Conservation (phyloP, 2,797 vertebrate species). For the Phrynocephalus vlangalii region DNA sequence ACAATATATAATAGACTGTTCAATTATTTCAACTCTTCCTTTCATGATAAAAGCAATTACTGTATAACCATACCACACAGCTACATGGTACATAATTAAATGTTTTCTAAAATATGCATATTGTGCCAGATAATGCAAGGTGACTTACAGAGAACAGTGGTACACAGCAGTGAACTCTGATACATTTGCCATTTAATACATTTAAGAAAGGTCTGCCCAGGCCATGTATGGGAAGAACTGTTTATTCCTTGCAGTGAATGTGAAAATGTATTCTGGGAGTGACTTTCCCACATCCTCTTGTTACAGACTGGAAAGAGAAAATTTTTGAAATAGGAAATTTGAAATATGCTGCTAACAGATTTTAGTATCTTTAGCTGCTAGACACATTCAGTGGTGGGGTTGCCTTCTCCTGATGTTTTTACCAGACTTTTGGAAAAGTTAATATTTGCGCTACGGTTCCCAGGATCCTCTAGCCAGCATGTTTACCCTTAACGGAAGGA, state of each 20-base stretch:
- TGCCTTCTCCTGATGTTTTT: too few species aligned
- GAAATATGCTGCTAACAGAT: background rate
- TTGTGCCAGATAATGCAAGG: conserved; percentile 11
- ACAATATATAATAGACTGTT: conserved; percentile 13
- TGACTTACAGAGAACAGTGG: conserved; percentile 4
- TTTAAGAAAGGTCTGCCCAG: background rate
- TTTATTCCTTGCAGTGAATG: background rate
- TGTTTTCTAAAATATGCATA: background rate
- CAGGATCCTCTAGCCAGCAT: too few species aligned
- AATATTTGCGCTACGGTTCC: too few species aligned
- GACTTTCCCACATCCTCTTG: background rate
- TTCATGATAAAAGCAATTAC: conserved; percentile 9
- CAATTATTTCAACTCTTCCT: conserved; percentile 25
- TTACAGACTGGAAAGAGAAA: background rate
- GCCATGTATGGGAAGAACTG: background rate
- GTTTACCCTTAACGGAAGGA: too few species aligned
- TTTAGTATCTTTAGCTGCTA: background rate
- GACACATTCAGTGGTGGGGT: too few species aligned
- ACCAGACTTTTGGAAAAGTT: too few species aligned
- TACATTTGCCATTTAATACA: background rate
- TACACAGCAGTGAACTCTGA: background rate
- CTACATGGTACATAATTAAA: conserved; percentile 11
- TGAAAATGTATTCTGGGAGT: background rate
- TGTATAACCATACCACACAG: background rate
- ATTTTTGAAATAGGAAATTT: background rate